Percentiles rank a stretch among this genome's conserved stretches.
Evolutionary conservation across 2,888 invertebrate species (phyloP).

Genomic region (Yponomeuta cagnagella): DNA sequence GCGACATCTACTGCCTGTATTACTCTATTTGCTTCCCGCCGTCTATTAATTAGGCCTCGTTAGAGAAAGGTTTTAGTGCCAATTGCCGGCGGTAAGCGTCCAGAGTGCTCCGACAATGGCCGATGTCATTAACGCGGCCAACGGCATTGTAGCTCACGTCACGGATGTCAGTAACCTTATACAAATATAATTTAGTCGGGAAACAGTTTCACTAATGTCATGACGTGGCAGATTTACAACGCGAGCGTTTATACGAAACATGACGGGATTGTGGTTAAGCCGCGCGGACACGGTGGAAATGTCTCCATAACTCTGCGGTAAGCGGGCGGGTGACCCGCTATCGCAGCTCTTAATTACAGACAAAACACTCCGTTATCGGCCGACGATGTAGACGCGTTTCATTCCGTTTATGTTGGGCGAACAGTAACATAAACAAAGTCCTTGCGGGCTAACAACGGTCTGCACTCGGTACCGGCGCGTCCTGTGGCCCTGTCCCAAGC

Average conservation of each 20-base stretch:
- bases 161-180: neutral
- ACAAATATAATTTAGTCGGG: slow-evolving; percentile 28
- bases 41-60: slow-evolving; percentile 8
- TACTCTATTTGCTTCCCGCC: neutral
- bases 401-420: slow-evolving; percentile 57
- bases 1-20: no score
- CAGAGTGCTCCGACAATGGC: neutral
- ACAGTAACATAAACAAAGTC: slow-evolving; percentile 59
- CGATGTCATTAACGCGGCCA: slow-evolving; percentile 5
- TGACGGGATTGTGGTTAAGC: slow-evolving; percentile 49
- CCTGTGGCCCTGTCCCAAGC: neutral
- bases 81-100: neutral
- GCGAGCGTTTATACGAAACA: slow-evolving; percentile 42
- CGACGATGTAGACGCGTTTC: slow-evolving; percentile 47
- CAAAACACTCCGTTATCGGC: slow-evolving; percentile 67
- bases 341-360: slow-evolving; percentile 66
- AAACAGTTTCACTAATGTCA: slow-evolving; percentile 36
- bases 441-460: slow-evolving; percentile 37
- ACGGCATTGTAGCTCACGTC: slow-evolving; percentile 1
- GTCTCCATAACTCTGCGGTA: slow-evolving; percentile 60
- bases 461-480: slow-evolving; percentile 32
- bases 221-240: slow-evolving; percentile 46
- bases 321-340: slow-evolving; percentile 47
- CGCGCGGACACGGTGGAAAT: slow-evolving; percentile 48
- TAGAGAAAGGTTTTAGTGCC: slow-evolving; percentile 4